Evolutionary conservation across 53 echinoderm and acorn worm genomes (phyloP), one percentile per base, ranked within the genome.

Genomic region (Zoroaster sp.): DNA sequence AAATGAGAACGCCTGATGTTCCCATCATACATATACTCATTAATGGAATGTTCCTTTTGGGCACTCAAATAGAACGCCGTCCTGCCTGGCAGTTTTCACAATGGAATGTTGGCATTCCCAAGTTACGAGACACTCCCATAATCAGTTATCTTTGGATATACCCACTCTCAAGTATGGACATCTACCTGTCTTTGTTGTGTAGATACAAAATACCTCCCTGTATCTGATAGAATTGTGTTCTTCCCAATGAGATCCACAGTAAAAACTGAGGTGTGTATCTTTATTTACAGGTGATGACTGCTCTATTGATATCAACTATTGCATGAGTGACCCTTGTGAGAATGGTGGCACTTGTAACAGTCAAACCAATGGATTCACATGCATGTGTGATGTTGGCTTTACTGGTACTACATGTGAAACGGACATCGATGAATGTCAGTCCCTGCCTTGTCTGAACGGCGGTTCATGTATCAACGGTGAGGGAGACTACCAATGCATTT

Each of bases 331-430:
- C 17, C 91, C 94, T 34, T 94, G 94, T 77, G 13, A 42, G 15
- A 88, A 94, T 37, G 78, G 83, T 13, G 93, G 93, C 0, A 52
- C 59, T 2, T 94, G 94, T 52, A 42, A 35, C 20, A 83, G 83
- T 71, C 42, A 69, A 23, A 36, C 76, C 28, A 88, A 79, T 42
- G 68, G 69, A 52, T 91, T 88, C 78, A 83, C 85, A 0, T 94
- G 94, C 39, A 69, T 38, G 25, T 94, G 94, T 65, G 59, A 80
- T 39, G 68, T 52, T 25, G 94, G 94, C 25, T 94, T 75, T 67
- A 35, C 77, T 15, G 94, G 94, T 41, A 12, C 40, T 6, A 91
- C 75, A 21, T 94, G 94, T 43, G 55, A 68, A 38, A 45, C 21
- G 3, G 83, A 93, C 74, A 45, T 90, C 8, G 69, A 93, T 39